phyloP scores from a whole-genome alignment of 2,113 vertebrate genomes.

The Circaetus cinerascens region DNA sequence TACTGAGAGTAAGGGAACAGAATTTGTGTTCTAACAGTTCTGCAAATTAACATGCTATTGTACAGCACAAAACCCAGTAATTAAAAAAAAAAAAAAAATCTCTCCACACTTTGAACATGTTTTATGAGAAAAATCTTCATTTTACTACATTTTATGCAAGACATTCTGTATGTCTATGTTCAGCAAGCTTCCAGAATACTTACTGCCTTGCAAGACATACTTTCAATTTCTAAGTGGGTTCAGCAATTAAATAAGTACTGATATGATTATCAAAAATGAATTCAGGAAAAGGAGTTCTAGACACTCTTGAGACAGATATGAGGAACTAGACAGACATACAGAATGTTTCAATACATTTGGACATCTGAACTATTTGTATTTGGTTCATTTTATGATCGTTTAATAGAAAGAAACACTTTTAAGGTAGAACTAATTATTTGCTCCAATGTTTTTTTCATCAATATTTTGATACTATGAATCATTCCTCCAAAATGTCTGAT shows the following conservation, averaged over 20 bases:
- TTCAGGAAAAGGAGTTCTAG: not conserved
- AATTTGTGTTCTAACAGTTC: not conserved
- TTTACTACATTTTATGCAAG: not conserved
- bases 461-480: not conserved
- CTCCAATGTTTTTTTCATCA: not conserved
- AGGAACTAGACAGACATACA: not conserved
- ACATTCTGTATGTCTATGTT: not conserved
- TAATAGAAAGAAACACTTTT: not conserved
- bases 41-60: not conserved
- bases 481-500: not conserved
- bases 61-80: not conserved
- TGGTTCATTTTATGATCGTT: not conserved
- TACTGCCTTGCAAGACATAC: not conserved
- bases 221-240: not conserved
- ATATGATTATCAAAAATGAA: not conserved
- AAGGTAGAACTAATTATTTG: not conserved
- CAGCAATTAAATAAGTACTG: not conserved
- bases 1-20: not conserved
- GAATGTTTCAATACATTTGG: not conserved
- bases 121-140: not conserved
- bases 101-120: too few relatives aligned
- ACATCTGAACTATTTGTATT: not conserved
- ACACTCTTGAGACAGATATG: not conserved
- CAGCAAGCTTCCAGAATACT: not conserved
- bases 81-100: too few relatives aligned